Evolutionary conservation across 2,888 invertebrate genomes (phyloP).

Genomic region (Abrostola tripartita): DNA sequence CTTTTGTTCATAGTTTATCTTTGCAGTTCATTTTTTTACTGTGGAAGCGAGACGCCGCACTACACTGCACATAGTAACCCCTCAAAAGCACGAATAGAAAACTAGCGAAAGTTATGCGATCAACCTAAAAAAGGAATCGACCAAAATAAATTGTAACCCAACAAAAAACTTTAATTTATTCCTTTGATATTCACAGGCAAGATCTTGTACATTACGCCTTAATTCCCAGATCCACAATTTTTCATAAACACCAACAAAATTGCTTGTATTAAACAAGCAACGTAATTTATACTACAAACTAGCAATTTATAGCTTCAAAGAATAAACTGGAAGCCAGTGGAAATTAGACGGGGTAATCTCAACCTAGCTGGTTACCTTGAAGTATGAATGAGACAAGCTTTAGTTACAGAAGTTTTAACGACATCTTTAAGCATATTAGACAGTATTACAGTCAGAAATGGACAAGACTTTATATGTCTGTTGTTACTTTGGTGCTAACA

Average conservation of each 20-base stretch:
- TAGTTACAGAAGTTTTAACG: background rate
- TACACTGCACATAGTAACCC: too few relatives aligned
- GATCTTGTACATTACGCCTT: constrained; percentile 8
- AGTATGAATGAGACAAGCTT: constrained; percentile 20
- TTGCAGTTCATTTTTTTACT: too few relatives aligned
- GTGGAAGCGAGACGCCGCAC: too few relatives aligned
- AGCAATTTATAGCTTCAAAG: constrained; percentile 68
- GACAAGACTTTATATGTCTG: too few relatives aligned
- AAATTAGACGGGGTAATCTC: constrained; percentile 69
- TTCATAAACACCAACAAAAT: constrained; percentile 52
- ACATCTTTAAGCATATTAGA: background rate
- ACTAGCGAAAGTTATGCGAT: too few relatives aligned
- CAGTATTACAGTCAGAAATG: too few relatives aligned
- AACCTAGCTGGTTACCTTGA: constrained; percentile 51
- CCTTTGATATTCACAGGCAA: constrained; percentile 1
- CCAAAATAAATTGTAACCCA: background rate
- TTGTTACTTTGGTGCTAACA: too few relatives aligned
- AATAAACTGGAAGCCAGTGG: constrained; percentile 65
- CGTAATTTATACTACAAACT: constrained; percentile 57
- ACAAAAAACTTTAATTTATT: background rate
- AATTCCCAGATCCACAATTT: constrained; percentile 40
- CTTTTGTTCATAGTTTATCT: too few relatives aligned
- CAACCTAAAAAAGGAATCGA: too few relatives aligned
- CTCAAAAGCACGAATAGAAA: too few relatives aligned
- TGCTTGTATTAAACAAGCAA: constrained; percentile 41